Base-by-base conservation (phyloP, 2,888 invertebrate genomes). In the Coronaproctus castanopsis region DNA sequence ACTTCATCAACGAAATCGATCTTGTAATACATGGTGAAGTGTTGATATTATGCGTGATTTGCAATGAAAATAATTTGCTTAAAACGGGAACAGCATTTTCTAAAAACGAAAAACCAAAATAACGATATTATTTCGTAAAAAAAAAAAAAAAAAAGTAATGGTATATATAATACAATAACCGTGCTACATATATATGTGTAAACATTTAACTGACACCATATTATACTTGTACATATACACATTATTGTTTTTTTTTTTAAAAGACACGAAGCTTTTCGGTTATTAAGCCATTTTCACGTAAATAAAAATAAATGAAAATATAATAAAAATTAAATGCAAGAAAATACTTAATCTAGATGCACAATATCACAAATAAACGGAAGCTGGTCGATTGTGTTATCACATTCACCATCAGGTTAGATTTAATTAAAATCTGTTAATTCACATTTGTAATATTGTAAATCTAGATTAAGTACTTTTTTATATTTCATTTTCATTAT, bases 31-130 rank as follows among this genome's bases (percentile, higher is more conserved):
- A 82, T 19, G 77, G 72, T 62, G 81, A 80, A 0, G 87, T 85
- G 66, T 87, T 87, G 60, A 86, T 77, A 61, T 85, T 82, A 3
- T 85, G 84, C 64, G 79, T 79, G 62, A 89, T 79, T 2, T 90
- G 91, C 53, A 91, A 76, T 64, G 82, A 80, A 73, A 93, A 93
- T 1, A 87, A 87, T 62, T 82, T 81, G 68, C 81, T 79, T 65
- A 93, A 76, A 57, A 95, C 77, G 57, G 81, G 78, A 59, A 81
- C 77, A 0, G 89, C 87, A 71, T 87, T 82, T 72, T 92, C 93
- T 79, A 72, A 74, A 71, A 59, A 66, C 63, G 65, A 63, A 61
- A 63, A 60, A 59, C 63, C 64, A 61, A 59, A 24, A 23, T 20
- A 49, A 19, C 21, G 36, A 8, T 54, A 51, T 53, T 57, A 58